These are phyloP conservation scores for Trogon melanurus DNA, from an alignment of 2,113 vertebrate genomes.

Conservation along the genomic window DNA sequence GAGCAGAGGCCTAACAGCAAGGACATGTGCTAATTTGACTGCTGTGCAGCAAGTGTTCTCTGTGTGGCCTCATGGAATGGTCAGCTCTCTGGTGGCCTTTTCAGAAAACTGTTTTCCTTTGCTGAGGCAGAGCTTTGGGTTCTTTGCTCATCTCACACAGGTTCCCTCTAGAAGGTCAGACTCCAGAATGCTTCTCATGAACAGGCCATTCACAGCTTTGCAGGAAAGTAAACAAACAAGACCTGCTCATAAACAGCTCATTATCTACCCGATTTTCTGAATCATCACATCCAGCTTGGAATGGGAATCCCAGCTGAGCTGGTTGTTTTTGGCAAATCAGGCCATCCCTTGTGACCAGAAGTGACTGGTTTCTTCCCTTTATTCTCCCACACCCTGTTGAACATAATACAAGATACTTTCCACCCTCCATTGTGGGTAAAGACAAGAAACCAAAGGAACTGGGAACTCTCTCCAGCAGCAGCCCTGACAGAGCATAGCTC, in stretches of 20 bases:
- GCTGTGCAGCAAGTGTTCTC: neutral
- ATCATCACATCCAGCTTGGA: slow-evolving; percentile 16
- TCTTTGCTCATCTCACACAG: neutral
- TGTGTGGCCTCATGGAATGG: accelerated
- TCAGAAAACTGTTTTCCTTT: neutral
- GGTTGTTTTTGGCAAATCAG: slow-evolving; percentile 32
- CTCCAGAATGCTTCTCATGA: neutral
- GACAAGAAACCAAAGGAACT: slow-evolving; percentile 1
- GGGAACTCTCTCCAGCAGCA: neutral
- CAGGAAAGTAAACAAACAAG: slow-evolving; percentile 33
- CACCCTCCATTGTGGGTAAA: neutral
- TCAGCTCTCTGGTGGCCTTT: neutral
- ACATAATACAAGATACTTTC: slow-evolving; percentile 11
- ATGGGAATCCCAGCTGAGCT: neutral
- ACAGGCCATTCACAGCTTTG: neutral
- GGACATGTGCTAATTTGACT: neutral
- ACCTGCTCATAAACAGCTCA: slow-evolving; percentile 43
- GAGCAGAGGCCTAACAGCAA: neutral
- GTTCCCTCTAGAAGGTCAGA: neutral
- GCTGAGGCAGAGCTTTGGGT: neutral
- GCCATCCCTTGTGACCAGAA: neutral
- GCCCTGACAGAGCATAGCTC: neutral
- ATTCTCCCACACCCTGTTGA: neutral
- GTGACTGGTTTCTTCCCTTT: slow-evolving; percentile 33
- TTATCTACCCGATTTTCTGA: slow-evolving; percentile 47